These are phyloP conservation scores for Luperina nickerlii DNA, from an alignment of 2,888 invertebrate species.

Conservation along the genomic window DNA sequence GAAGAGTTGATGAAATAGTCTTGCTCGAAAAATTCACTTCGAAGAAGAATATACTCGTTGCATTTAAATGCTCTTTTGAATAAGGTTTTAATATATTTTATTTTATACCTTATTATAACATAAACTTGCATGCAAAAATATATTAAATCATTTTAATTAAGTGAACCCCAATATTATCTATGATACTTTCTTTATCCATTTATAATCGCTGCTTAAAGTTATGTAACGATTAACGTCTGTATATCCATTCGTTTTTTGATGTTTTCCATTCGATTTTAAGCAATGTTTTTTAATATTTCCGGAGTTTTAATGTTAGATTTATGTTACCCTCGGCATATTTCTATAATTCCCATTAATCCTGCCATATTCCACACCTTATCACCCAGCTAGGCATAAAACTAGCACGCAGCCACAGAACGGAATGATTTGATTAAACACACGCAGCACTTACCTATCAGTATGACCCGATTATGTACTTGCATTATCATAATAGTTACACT, in stretches of 20 bases:
- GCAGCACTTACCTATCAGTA: slow-evolving; percentile 51
- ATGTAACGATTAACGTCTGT: not conserved
- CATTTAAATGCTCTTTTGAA: not conserved
- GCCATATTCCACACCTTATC: not conserved
- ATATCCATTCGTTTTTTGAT: not conserved
- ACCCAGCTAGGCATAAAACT: slow-evolving; percentile 36
- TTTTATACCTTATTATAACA: not conserved
- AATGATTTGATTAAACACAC: slow-evolving; percentile 71
- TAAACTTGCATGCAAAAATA: not conserved
- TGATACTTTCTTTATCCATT: not conserved
- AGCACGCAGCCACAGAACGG: slow-evolving; percentile 53
- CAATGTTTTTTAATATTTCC: not conserved
- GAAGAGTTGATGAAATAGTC: not conserved
- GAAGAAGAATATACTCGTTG: not conserved
- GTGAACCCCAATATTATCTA: not conserved
- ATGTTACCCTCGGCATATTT: not conserved
- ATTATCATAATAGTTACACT: slow-evolving; percentile 56
- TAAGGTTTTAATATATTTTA: not conserved
- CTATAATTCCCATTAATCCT: not conserved
- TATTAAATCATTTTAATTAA: not conserved
- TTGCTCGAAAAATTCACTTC: not conserved
- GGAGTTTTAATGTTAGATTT: not conserved
- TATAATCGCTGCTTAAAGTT: not conserved
- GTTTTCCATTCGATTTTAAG: not conserved
- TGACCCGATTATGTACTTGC: slow-evolving; percentile 48